Base-by-base conservation (phyloP, 2,888 invertebrate species). In the Cryptocheilus praepositus region DNA sequence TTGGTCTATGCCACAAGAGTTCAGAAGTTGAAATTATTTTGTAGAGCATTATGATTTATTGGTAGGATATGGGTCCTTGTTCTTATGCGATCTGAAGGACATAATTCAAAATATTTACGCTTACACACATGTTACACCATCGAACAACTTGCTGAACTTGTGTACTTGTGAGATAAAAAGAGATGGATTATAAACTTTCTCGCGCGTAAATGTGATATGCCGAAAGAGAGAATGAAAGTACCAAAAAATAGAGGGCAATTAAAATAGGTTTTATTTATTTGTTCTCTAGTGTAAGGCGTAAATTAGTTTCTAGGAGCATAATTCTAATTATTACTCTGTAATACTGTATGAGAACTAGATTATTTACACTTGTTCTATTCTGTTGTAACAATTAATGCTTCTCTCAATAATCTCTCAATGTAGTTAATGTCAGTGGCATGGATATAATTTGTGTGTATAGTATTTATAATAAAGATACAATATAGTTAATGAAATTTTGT, bases 311-410 rank as follows among this genome's bases (percentile, higher is more conserved):
- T 82, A 74, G 71, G 74, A 82, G 73, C 75, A 77, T 85, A 83
- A 76, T 69, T 71, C 83, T 86, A 85, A 81, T 86, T 85, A 85
- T 85, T 86, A 86, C 76, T 86, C 80, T 67, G 81, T 88, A 88
- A 88, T 88, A 88, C 88, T 88, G 88, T 83, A 81, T 71, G 82
- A 86, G 84, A 86, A 83, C 82, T 84, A 84, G 71, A 85, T 83
- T 87, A 87, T 88, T 82, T 87, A 88, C 86, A 87, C 76, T 80
- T 81, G 60, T 76, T 79, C 75, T 79, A 81, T 74, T 73, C 82
- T 76, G 79, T 73, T 65, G 71, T 81, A 85, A 85, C 81, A 85
- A 82, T 78, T 55, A 58, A 69, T 81, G 68, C 83, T 76, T 73
- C 78, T 79, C 64, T 64, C 76, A 68, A 77, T 85, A 84, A 83